These are phyloP conservation scores for Maniola jurtina DNA, from an alignment of 1,140 invertebrate species.

Conservation along the genomic window DNA sequence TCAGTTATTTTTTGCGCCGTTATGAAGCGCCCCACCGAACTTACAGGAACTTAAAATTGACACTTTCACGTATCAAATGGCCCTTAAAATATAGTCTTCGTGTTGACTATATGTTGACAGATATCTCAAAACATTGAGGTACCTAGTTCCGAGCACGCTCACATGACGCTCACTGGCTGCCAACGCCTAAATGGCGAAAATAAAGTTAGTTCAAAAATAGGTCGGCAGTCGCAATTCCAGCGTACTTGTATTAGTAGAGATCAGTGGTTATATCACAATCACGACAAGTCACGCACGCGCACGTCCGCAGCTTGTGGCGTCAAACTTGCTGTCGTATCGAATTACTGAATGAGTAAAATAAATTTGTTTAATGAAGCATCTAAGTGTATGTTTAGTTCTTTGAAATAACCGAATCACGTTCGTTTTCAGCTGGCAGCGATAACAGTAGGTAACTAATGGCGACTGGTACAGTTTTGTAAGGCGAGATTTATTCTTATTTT, in stretches of 20 bases:
- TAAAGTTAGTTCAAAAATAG: no score
- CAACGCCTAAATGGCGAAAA: no score
- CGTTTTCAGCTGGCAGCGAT: constrained; percentile 52
- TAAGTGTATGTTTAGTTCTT: constrained; percentile 56
- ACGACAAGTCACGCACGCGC: constrained; percentile 40
- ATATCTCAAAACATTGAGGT: no score
- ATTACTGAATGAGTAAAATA: constrained; percentile 57
- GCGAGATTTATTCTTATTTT: constrained; percentile 55
- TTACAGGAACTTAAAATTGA: background rate
- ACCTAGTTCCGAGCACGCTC: no score
- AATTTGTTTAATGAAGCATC: constrained; percentile 67
- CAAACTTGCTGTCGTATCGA: constrained; percentile 56
- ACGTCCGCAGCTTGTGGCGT: constrained; percentile 29
- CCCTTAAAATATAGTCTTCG: no score
- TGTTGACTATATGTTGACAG: no score
- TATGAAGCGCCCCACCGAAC: background rate
- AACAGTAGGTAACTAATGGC: constrained; percentile 60
- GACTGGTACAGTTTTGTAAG: constrained; percentile 27
- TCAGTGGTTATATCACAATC: constrained; percentile 7
- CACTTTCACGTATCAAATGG: no score
- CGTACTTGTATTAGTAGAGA: no score
- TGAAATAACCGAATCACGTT: constrained; percentile 66
- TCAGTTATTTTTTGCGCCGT: no score
- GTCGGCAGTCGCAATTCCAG: no score
- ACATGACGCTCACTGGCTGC: no score